Evolutionary conservation across 2,888 invertebrate species (phyloP).

Genomic region (Rhopalosiphum nymphaeae): DNA sequence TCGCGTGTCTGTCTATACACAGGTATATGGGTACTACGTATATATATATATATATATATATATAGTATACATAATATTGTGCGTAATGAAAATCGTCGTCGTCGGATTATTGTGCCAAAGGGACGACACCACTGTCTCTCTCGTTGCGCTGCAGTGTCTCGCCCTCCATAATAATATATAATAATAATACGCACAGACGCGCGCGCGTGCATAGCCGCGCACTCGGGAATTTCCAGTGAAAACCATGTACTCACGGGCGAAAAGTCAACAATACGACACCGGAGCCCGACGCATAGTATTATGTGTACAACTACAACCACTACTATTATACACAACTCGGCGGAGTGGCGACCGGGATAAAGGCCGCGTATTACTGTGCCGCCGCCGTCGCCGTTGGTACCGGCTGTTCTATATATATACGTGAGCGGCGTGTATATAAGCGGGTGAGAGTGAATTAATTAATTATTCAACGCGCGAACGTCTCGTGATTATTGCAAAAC

Average conservation of each 20-base stretch:
- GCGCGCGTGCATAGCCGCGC: background rate
- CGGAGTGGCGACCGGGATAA: background rate
- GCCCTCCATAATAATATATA: background rate
- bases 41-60: background rate
- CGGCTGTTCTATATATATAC: background rate
- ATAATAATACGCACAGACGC: background rate
- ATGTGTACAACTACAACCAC: background rate
- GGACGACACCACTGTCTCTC: background rate
- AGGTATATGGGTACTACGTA: background rate
- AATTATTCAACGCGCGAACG: background rate
- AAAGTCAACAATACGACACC: constrained; percentile 2
- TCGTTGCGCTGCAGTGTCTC: background rate
- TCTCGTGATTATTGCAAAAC: background rate
- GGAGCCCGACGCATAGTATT: background rate
- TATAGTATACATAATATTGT: background rate
- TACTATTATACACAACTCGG: background rate
- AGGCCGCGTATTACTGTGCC: background rate
- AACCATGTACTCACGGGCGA: background rate
- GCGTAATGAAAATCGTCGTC: constrained; percentile 10
- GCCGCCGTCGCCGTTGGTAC: background rate
- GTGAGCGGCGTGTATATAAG: background rate
- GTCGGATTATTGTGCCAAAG: background rate
- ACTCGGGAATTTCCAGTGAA: background rate
- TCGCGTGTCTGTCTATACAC: no score
- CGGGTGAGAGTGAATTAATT: background rate